Evolutionary conservation across 2,888 invertebrate species (phyloP).

Genomic region (Pecten maximus): DNA sequence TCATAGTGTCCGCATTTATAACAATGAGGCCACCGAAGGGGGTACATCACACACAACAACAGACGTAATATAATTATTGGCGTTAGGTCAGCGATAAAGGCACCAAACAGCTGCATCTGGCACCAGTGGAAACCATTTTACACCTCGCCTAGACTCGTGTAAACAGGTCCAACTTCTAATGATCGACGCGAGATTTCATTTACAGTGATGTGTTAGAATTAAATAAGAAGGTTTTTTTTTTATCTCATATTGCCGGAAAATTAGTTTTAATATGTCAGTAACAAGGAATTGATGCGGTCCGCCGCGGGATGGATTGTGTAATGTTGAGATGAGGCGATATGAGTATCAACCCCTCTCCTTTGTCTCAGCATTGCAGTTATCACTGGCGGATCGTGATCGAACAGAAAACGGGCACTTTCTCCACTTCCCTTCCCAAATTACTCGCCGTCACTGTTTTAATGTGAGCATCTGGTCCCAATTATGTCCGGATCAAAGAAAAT

Average conservation of each 20-base stretch:
- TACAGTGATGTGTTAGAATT: conserved; percentile 51
- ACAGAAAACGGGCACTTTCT: conserved; percentile 33
- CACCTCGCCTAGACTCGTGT: not conserved
- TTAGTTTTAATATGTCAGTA: conserved; percentile 37
- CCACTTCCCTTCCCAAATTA: conserved; percentile 30
- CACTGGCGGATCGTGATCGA: conserved; percentile 6
- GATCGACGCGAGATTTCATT: conserved; percentile 46
- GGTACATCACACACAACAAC: not conserved
- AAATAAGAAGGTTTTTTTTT: conserved; percentile 52
- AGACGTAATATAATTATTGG: conserved; percentile 1
- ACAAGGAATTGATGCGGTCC: conserved; percentile 27
- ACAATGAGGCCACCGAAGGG: conserved; percentile 11
- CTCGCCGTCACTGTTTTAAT: conserved; percentile 30
- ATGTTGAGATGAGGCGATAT: conserved; percentile 7
- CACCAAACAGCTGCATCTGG: conserved; percentile 23
- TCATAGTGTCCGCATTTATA: conserved; percentile 13
- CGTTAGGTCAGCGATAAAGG: conserved; percentile 24
- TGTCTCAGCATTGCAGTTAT: conserved; percentile 5
- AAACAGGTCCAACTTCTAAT: not conserved
- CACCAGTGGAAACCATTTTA: not conserved
- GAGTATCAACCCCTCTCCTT: not conserved
- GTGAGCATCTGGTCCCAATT: conserved; percentile 29
- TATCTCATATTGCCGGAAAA: conserved; percentile 43
- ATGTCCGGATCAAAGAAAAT: conserved; percentile 28
- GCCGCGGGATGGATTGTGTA: conserved; percentile 28